Evolutionary conservation across 2,113 vertebrate species (phyloP).

Genomic region (Mus pahari): DNA sequence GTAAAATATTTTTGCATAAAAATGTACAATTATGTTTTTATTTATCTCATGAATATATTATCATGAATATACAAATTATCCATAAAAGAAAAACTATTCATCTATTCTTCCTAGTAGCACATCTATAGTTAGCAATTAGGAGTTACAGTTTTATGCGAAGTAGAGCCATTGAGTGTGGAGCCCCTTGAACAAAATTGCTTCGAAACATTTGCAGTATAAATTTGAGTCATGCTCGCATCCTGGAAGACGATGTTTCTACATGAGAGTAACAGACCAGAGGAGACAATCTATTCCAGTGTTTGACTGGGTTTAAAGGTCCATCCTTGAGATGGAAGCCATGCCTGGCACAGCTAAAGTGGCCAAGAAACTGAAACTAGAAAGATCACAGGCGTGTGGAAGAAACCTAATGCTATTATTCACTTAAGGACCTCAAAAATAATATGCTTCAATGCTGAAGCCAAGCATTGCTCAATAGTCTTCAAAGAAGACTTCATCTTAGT

Average conservation of each 20-base stretch:
- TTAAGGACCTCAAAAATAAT: neutral
- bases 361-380: neutral
- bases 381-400: neutral
- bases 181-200: neutral
- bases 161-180: neutral
- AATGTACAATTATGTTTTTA: neutral
- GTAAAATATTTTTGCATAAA: neutral
- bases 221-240: neutral
- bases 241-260: neutral
- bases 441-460: neutral
- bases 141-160: neutral
- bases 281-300: neutral
- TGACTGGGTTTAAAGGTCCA: neutral
- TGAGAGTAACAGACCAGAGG: neutral
- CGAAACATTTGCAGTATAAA: neutral
- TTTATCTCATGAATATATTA: neutral
- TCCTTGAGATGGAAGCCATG: neutral
- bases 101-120: neutral
- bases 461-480: neutral
- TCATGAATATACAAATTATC: neutral
- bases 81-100: neutral
- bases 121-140: neutral
- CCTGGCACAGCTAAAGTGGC: neutral
- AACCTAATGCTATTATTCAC: neutral
- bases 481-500: no score